These are phyloP conservation scores for Idaea biselata DNA, from an alignment of 2,888 invertebrate genomes.

Conservation along the genomic window DNA sequence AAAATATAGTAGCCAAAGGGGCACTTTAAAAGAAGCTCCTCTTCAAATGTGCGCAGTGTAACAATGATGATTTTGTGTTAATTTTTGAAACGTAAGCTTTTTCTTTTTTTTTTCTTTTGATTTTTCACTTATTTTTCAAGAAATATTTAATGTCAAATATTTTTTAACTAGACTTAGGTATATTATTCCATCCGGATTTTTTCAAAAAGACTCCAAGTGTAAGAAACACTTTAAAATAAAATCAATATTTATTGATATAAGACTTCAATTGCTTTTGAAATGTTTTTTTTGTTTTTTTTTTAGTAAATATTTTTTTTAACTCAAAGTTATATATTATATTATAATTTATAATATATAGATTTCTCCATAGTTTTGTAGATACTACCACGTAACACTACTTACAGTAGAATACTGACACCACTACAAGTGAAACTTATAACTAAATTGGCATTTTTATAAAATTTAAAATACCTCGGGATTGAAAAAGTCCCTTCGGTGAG, in stretches of 20 bases:
- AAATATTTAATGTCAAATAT: background rate
- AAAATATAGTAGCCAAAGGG: constrained; percentile 45
- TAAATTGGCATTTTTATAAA: background rate
- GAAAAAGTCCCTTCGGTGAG: too few species aligned
- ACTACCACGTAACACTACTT: background rate
- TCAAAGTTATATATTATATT: background rate
- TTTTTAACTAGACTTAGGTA: background rate
- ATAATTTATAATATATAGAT: too few species aligned
- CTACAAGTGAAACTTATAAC: background rate
- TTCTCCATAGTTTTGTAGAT: background rate
- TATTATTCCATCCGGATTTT: too few species aligned
- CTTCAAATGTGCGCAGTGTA: constrained; percentile 18
- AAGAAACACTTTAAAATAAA: too few species aligned
- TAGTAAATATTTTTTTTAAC: background rate
- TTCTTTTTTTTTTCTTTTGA: background rate
- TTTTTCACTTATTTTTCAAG: background rate
- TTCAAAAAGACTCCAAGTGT: too few species aligned
- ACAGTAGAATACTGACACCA: background rate
- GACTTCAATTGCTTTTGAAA: background rate
- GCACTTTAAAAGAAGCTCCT: constrained; percentile 20
- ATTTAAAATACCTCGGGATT: too few species aligned
- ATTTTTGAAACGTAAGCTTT: background rate
- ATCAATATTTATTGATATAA: background rate
- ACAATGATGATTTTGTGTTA: background rate
- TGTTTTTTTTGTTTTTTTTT: background rate